Percentiles rank a stretch among this genome's conserved stretches.
Evolutionary conservation across 2,888 invertebrate genomes (phyloP).

Genomic region (Philereme transversata): DNA sequence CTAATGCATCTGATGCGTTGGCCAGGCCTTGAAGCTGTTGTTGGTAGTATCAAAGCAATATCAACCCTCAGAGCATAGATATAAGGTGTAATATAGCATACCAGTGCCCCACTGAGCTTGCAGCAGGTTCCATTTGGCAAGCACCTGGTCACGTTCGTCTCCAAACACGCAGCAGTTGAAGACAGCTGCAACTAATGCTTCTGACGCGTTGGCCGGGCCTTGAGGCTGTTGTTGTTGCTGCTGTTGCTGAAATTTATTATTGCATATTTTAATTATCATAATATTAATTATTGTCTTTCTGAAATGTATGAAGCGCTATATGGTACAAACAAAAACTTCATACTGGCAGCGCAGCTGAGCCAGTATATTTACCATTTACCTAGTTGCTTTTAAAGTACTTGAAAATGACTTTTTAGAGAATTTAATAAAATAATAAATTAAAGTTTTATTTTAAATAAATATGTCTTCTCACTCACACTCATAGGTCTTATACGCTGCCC

Average conservation of each 20-base stretch:
- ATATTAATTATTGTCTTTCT: too few relatives aligned
- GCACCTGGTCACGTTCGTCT: conserved; percentile 96
- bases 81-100: conserved; percentile 47
- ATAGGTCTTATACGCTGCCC: too few relatives aligned
- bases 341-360: too few relatives aligned
- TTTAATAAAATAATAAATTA: too few relatives aligned
- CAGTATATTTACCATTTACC: too few relatives aligned
- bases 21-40: conserved; percentile 82
- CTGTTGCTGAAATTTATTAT: conserved; percentile 41
- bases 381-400: too few relatives aligned
- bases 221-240: conserved; percentile 80
- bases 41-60: conserved; percentile 43
- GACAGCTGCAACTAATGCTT: conserved; percentile 89
- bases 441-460: too few relatives aligned
- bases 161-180: conserved; percentile 93
- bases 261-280: too few relatives aligned
- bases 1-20: conserved; percentile 87
- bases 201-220: conserved; percentile 85
- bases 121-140: conserved; percentile 97
- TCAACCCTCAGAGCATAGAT: neutral
- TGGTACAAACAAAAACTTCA: too few relatives aligned
- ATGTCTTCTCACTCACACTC: too few relatives aligned
- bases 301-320: too few relatives aligned
- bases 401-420: too few relatives aligned
- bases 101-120: conserved; percentile 96